Conservation (phyloP, 2,797 vertebrate species). For the Molossus molossus region DNA sequence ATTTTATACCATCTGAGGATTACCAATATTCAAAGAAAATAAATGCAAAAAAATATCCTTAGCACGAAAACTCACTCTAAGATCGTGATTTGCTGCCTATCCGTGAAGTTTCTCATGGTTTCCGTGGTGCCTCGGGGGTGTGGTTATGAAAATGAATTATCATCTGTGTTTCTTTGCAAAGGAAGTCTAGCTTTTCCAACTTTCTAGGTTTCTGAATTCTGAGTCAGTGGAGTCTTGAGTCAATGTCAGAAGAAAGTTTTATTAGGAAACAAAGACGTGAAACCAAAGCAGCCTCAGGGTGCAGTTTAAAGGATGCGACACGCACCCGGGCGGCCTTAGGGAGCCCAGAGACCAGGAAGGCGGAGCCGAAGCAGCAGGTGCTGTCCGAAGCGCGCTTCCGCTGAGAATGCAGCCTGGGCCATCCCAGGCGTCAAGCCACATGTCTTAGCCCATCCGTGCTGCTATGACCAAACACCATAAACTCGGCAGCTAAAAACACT, state of each 20-base stretch:
- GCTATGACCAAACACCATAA: neutral
- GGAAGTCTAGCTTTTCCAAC: neutral
- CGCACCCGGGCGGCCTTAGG: neutral
- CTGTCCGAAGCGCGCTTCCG: neutral
- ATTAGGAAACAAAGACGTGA: neutral
- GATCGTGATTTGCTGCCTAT: neutral
- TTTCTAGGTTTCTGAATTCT: neutral
- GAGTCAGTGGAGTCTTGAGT: neutral
- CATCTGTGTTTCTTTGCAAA: neutral
- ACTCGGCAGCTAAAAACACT: neutral
- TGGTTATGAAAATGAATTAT: constrained; percentile 14
- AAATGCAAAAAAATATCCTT: neutral
- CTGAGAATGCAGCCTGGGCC: neutral
- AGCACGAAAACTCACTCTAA: neutral
- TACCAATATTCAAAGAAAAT: constrained; percentile 21
- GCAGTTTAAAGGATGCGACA: neutral
- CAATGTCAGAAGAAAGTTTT: neutral
- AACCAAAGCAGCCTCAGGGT: neutral
- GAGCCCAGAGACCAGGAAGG: neutral
- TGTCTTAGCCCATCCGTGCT: neutral
- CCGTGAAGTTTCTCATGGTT: neutral
- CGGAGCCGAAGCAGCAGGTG: neutral
- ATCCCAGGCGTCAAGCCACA: neutral
- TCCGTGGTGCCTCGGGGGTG: neutral
- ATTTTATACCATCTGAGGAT: constrained; percentile 1